phyloP scores from a whole-genome alignment of 2,888 invertebrate species.

The Parnassius glacialis region DNA sequence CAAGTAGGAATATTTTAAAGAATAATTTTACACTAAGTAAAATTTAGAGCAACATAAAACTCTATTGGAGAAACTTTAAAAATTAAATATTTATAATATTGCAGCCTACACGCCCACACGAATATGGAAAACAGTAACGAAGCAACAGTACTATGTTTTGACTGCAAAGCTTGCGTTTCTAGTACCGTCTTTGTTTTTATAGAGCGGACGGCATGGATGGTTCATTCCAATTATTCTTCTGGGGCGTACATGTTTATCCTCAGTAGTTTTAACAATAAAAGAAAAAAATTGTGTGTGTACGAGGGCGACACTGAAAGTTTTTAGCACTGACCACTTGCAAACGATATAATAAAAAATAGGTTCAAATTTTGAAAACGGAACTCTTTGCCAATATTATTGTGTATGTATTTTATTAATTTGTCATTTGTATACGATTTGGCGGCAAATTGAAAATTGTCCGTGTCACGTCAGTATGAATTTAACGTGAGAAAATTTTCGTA shows the following conservation, averaged over 20 bases:
- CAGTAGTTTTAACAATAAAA: constrained; percentile 28
- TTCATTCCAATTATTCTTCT: constrained; percentile 36
- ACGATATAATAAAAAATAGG: too few relatives aligned
- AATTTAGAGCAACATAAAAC: constrained; percentile 34
- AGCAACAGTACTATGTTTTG: constrained; percentile 28
- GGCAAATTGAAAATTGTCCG: too few relatives aligned
- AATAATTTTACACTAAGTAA: background rate
- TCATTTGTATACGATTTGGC: too few relatives aligned
- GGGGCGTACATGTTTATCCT: constrained; percentile 27
- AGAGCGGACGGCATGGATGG: constrained; percentile 32
- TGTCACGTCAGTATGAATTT: too few relatives aligned
- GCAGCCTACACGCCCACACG: background rate
- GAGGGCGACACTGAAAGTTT: too few relatives aligned
- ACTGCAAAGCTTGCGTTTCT: constrained; percentile 32
- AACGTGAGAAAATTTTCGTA: too few relatives aligned
- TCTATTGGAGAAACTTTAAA: constrained; percentile 21
- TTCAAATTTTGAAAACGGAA: too few relatives aligned
- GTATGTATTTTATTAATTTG: too few relatives aligned
- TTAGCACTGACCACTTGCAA: too few relatives aligned
- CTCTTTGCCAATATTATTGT: too few relatives aligned
- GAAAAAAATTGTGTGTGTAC: constrained; percentile 18
- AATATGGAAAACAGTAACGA: constrained; percentile 29
- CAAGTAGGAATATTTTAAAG: too few relatives aligned
- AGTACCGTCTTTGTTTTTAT: constrained; percentile 34
- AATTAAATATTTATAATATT: constrained; percentile 9